These are phyloP conservation scores for Torymus texanus DNA, from an alignment of 2,888 invertebrate species.

Conservation along the genomic window DNA sequence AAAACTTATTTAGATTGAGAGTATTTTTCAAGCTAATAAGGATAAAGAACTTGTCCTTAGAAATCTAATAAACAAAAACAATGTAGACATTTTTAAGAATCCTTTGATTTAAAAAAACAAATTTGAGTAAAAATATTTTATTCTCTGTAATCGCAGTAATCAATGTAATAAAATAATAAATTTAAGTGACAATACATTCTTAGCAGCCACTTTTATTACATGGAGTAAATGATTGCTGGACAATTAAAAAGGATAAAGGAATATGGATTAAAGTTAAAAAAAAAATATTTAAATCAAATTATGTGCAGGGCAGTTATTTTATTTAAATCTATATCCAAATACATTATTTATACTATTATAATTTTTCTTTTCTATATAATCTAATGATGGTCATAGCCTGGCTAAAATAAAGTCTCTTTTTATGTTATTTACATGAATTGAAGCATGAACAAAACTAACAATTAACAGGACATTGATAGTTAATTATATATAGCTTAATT, in stretches of 20 bases:
- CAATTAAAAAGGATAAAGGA: no score
- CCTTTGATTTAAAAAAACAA: no score
- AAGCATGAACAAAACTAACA: constrained; percentile 37
- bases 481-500: constrained; percentile 25
- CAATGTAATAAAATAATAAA: not conserved
- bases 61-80: no score
- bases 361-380: constrained; percentile 27
- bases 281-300: not conserved
- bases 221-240: no score
- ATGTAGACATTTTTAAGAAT: no score
- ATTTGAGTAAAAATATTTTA: not conserved
- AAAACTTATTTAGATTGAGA: no score
- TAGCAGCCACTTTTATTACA: no score
- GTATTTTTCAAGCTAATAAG: no score
- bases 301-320: constrained; percentile 44
- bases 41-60: no score
- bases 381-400: constrained; percentile 46
- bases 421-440: constrained; percentile 52
- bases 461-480: constrained; percentile 20
- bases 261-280: no score
- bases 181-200: no score
- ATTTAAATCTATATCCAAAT: constrained; percentile 52
- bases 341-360: constrained; percentile 48
- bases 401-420: constrained; percentile 49
- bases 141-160: not conserved